A percentile compares a stretch with the other conserved stretches of the same genome.
Conservation (phyloP, 2,113 vertebrate genomes). For the Ancistrus triradiatus region DNA sequence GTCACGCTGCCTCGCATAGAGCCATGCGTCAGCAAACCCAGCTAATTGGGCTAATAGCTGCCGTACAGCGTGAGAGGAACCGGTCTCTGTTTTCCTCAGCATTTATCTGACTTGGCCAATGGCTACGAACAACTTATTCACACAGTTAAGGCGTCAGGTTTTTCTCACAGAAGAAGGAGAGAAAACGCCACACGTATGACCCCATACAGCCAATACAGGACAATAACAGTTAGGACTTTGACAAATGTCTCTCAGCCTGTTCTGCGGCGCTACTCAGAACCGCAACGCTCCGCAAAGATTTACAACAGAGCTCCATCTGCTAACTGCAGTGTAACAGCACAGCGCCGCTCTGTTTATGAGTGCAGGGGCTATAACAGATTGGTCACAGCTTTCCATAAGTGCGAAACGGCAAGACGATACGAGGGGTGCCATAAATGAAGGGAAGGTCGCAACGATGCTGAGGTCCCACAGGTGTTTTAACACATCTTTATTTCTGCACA, state of each 20-base stretch:
- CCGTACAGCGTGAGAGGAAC: constrained; percentile 49
- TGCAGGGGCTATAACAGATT: constrained; percentile 1
- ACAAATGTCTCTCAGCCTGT: constrained; percentile 28
- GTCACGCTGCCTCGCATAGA: constrained; percentile 11
- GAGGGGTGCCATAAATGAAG: no score
- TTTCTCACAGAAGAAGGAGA: background rate
- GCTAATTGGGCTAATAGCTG: constrained; percentile 44
- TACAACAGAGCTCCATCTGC: constrained; percentile 34
- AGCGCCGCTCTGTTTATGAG: constrained; percentile 21
- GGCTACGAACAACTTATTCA: constrained; percentile 20
- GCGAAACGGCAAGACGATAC: background rate
- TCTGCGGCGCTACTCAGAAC: constrained; percentile 3
- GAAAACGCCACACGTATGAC: background rate
- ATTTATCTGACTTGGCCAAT: background rate
- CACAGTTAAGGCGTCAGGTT: constrained; percentile 27
- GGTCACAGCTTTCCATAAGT: background rate
- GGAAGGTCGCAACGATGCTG: no score
- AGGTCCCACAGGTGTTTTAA: no score
- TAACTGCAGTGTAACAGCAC: constrained; percentile 17
- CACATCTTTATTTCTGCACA: no score
- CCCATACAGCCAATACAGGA: background rate
- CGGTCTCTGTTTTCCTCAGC: constrained; percentile 22
- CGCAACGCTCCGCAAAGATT: constrained; percentile 11
- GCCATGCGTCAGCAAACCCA: constrained; percentile 47
- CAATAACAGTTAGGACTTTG: background rate